Percentiles rank a stretch among this genome's conserved stretches.
Evolutionary conservation across 2,113 vertebrate genomes (phyloP).

Genomic region (Zosterops lateralis): DNA sequence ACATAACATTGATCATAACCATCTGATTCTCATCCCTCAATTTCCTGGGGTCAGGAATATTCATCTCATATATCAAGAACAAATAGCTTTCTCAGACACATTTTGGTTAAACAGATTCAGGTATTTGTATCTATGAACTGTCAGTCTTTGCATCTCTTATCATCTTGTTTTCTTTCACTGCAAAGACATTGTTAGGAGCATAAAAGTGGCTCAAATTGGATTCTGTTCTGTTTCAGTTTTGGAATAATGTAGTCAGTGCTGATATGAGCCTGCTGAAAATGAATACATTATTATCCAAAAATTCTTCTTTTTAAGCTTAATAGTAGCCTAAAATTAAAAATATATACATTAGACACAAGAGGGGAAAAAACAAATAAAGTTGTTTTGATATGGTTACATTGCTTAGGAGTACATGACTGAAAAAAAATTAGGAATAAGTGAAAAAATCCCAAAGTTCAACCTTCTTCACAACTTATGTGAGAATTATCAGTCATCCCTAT

Average conservation of each 20-base stretch:
- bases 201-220: not conserved
- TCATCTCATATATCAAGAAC: not conserved
- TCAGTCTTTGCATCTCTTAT: not conserved
- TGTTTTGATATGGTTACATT: not conserved
- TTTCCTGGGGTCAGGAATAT: not conserved
- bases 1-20: not conserved
- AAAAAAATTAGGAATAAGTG: not conserved
- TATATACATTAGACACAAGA: not conserved
- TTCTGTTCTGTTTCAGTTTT: not conserved
- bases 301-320: not conserved
- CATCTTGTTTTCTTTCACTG: not conserved
- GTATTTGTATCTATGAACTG: not conserved
- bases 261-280: not conserved
- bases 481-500: not conserved
- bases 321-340: not conserved
- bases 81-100: not conserved
- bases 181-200: not conserved
- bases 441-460: fast-evolving
- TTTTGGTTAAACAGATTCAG: not conserved
- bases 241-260: not conserved
- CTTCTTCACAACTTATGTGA: not conserved
- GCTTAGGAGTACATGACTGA: fast-evolving
- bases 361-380: fast-evolving
- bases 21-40: not conserved
- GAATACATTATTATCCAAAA: not conserved